Base-by-base conservation (phyloP, 1,140 invertebrate species). In the Drosophila trapezifrons region DNA sequence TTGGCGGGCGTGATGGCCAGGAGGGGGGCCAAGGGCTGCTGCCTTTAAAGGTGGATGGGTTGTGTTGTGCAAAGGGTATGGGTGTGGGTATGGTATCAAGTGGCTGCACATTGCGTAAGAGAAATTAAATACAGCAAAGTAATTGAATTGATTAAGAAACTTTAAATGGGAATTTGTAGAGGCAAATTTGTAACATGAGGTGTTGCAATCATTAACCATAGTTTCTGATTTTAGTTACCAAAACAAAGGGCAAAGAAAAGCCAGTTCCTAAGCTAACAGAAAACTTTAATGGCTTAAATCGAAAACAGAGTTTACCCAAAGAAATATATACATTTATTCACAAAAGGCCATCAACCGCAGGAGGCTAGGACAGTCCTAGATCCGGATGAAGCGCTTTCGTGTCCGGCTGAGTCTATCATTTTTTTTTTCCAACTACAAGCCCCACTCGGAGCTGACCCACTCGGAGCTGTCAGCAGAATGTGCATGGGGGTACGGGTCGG, bases 371-470 rank as follows among this genome's bases (percentile, higher is more conserved):
- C 49, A 6, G 4, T 15, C 27, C 27, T 17, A 38, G 15, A 35
- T 4, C 29, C 49, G 49, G 29, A 20, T 52, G 49, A n/a, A 52
- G 29, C 12, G 29, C 49, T 7, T 35, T 37, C 29, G 13, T 52
- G 49, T 52, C 49, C 29, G 49, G 49, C 49, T 52, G 49, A 20
- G 37, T 15, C 49, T 22, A 56, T 62, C 25, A 49, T 40, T 65
- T 66, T 66, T 22, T 22, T 29, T 42, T n/a, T 27, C 18, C 35
- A 20, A 54, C 51, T 22, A 20, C 29, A n/a, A n/a, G 25, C 4
- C 63, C 63, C 32, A 29, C 7, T 66, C 13, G 12, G 9, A 12
- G 25, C 4, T 63, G 63, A 65, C 63, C 63, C 32, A 29, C 7
- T 66, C 13, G 12, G 9, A 12, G 22, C n/a, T 35, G 40, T 62